Evolutionary conservation across 1,140 invertebrate species (phyloP), one percentile per base, ranked within the genome.

Genomic region (Marisa cornuarietis): DNA sequence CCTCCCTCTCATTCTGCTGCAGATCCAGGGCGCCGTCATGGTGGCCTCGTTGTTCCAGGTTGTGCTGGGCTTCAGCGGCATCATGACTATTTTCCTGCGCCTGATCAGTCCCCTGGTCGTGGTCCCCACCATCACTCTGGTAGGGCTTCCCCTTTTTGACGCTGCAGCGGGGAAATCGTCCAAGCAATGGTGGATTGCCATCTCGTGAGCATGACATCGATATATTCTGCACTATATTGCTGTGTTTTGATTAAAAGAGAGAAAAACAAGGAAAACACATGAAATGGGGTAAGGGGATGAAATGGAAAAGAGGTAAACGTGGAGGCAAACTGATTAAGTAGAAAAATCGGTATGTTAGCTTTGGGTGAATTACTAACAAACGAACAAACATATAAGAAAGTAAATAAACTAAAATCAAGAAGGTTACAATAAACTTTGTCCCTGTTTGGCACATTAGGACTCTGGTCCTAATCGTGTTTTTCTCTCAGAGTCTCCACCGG

Each of bases 21-120:
- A 86, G 84, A 71, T 86, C 14, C 87, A 89, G 71, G 88, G 88
- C n/a, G 84, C 81, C 77, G 79, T 89, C 62, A 85, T 87, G 71
- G 76, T 87, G 26, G 83, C 87, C 5, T 84, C 85, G 1, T 13
- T 88, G 31, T 79, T 83, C 54, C 87, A 88, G 81, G 73, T 89
- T 1, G 42, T 87, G 16, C 71, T 88, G 16, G 85, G 87, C 1
- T 82, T 80, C 66, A 83, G 92, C 88, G 95, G 95, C 14, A 90
- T 95, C 0, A 93, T 96, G 71, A 95, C 95, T 2, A 92, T 94
- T 71, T 18, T 96, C 20, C 88, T 96, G 0, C 93, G 93, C 71
- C 95, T 93, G 86, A 94, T 96, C 3, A 95, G 95, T 0, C 95
- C 95, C 0, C 87, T 96, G 62, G 96, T 95, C 0, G 95, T 96